phyloP scores from a whole-genome alignment of 2,797 vertebrate genomes.

The Gobio occitaniae region DNA sequence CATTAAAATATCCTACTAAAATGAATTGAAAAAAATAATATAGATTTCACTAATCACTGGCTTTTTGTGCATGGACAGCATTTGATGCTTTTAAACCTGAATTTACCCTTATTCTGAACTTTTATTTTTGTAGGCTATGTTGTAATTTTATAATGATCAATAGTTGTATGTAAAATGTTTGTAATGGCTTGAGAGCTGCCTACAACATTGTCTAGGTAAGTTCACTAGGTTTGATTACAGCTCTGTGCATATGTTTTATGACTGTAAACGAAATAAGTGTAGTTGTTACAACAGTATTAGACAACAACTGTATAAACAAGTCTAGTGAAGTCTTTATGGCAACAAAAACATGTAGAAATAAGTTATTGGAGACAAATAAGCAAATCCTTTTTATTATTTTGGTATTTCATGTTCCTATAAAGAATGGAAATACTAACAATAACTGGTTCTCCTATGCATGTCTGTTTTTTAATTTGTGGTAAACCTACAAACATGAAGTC shows the following conservation, averaged over 20 bases:
- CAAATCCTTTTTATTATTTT: conserved; percentile 40
- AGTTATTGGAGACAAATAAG: neutral
- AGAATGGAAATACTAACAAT: conserved; percentile 16
- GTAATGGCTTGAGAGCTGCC: neutral
- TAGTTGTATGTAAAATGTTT: neutral
- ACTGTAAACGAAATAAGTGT: neutral
- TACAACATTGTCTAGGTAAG: neutral
- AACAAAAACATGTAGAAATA: neutral
- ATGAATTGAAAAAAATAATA: too few relatives aligned
- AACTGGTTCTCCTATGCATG: conserved; percentile 36
- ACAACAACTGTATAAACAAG: neutral
- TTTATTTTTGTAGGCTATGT: neutral
- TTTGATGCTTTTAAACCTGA: too few relatives aligned
- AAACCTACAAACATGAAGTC: conserved; percentile 26
- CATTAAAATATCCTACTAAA: too few relatives aligned
- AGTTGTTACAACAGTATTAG: too few relatives aligned
- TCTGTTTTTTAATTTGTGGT: conserved; percentile 29
- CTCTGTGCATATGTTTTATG: neutral
- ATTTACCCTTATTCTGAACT: too few relatives aligned
- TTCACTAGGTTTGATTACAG: neutral
- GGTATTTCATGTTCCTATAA: conserved; percentile 31
- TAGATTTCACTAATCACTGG: too few relatives aligned
- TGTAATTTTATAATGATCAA: neutral
- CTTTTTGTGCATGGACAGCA: too few relatives aligned
- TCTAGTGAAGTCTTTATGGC: neutral